Evolutionary conservation across 2,797 vertebrate genomes (phyloP).

Genomic region (Myiotriccus ornatus): DNA sequence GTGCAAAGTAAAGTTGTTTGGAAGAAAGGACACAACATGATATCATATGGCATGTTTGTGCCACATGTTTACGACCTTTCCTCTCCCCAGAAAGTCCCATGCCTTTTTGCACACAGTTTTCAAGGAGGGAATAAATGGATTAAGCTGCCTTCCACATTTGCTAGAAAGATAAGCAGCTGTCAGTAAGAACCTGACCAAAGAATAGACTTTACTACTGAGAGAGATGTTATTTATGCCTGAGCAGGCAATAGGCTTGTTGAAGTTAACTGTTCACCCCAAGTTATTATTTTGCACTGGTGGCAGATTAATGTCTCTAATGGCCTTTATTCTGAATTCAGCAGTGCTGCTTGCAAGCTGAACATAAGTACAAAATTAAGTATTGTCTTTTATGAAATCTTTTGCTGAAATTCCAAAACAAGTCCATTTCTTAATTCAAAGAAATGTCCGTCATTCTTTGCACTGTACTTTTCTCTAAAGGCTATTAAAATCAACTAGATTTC

Average conservation of each 20-base stretch:
- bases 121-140: conserved; percentile 22
- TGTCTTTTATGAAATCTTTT: neutral
- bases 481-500: conserved; percentile 12
- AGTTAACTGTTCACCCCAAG: neutral
- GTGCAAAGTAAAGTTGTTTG: neutral
- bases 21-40: neutral
- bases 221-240: neutral
- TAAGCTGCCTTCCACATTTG: conserved; percentile 8
- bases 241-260: neutral
- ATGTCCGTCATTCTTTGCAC: neutral
- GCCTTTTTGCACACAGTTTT: neutral
- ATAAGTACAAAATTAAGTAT: neutral
- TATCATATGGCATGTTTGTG: neutral
- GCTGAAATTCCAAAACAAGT: neutral
- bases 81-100: neutral
- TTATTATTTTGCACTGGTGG: neutral
- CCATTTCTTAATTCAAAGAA: neutral
- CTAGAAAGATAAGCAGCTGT: conserved; percentile 46
- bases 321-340: neutral
- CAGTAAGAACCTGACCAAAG: conserved; percentile 41
- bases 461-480: conserved; percentile 1
- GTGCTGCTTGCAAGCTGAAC: neutral
- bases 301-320: neutral
- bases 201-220: neutral
- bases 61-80: neutral